A percentile compares a stretch with the other conserved stretches of the same genome.
phyloP scores from a whole-genome alignment of 1,140 invertebrate genomes.

The Cotesia typhae region DNA sequence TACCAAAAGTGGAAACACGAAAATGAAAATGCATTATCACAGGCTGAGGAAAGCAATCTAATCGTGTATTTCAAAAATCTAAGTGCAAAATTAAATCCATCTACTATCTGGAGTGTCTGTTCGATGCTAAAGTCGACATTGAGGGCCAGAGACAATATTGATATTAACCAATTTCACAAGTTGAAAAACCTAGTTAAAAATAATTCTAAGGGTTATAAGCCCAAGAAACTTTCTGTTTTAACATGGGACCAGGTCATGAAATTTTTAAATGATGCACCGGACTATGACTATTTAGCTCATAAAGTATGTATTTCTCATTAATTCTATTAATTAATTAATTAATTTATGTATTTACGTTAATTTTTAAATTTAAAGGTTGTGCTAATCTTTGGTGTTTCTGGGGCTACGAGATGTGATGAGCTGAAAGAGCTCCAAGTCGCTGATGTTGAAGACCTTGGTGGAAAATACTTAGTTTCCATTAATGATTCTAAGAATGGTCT shows the following conservation, averaged over 20 bases:
- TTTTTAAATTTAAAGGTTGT: slow-evolving; percentile 38
- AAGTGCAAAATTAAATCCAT: slow-evolving; percentile 9
- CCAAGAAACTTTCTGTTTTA: slow-evolving; percentile 30
- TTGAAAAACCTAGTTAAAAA: slow-evolving; percentile 36
- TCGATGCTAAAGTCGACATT: slow-evolving; percentile 27
- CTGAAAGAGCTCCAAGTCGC: no score
- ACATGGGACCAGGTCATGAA: slow-evolving; percentile 30
- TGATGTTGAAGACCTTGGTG: no score
- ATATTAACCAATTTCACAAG: slow-evolving; percentile 31
- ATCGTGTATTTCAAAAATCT: slow-evolving; percentile 5
- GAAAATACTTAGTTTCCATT: no score
- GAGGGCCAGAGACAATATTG: slow-evolving; percentile 23
- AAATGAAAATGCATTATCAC: slow-evolving; percentile 5
- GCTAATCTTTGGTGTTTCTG: slow-evolving; percentile 41
- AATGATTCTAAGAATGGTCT: slow-evolving; percentile 18
- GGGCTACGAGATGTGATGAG: slow-evolving; percentile 41
- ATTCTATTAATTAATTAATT: slow-evolving; percentile 24
- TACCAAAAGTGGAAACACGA: slow-evolving; percentile 10
- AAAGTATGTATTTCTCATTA: slow-evolving; percentile 32
- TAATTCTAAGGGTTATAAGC: slow-evolving; percentile 31
- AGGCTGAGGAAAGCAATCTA: not conserved
- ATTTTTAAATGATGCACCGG: slow-evolving; percentile 32
- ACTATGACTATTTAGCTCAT: slow-evolving; percentile 31
- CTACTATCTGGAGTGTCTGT: slow-evolving; percentile 14
- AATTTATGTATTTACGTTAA: slow-evolving; percentile 10